Base-by-base conservation (phyloP, 2,888 invertebrate genomes). In the Thymelicus acteon region DNA sequence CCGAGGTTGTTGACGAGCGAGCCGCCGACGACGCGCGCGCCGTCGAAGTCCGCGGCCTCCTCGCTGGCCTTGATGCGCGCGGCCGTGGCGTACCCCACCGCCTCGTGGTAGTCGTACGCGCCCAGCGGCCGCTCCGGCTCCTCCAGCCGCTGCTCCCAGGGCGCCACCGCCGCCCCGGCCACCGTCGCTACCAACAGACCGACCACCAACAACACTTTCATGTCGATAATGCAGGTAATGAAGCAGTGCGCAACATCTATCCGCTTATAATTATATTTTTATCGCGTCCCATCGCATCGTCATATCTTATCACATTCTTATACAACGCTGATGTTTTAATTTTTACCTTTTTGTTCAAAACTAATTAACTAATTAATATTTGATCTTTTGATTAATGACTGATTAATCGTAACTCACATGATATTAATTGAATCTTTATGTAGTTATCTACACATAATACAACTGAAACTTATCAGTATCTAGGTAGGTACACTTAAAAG, bases 1-100 rank as follows among this genome's bases (percentile, higher is more conserved):
- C 80, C 80, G 0, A 78, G 69, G 0, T 70, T 10, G 44, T 44
- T 7, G 1, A 81, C 76, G 0, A 72, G 37, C 1, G 73, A 69
- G 0, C 87, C 87, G 0, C 85, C 85, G 0, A 80, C 77, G 19
- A 86, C 83, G 71, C 82, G 81, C 13, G 77, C 72, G 44, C 77
- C 78, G 52, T 78, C 79, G 68, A 80, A 79, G 68, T 80, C 79
- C 8, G 72, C 65, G 0, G 78, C 76, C 7, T 75, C 72, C 68
- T 85, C 84, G 0, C 67, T 68, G 5, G 73, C 72, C 69, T 71
- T 75, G 72, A 86, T 79, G 37, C 79, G 77, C 2, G 77, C 75
- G 0, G 85, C 85, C 57, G 78, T 76, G 0, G 76, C 75, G 31
- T 86, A 80, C 4, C 87, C 86, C 24, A 81, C 73, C 8, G 74